Percentiles rank a stretch among this genome's conserved stretches.
Conservation (phyloP, 2,797 vertebrate genomes). For the Malacoraja senta region DNA sequence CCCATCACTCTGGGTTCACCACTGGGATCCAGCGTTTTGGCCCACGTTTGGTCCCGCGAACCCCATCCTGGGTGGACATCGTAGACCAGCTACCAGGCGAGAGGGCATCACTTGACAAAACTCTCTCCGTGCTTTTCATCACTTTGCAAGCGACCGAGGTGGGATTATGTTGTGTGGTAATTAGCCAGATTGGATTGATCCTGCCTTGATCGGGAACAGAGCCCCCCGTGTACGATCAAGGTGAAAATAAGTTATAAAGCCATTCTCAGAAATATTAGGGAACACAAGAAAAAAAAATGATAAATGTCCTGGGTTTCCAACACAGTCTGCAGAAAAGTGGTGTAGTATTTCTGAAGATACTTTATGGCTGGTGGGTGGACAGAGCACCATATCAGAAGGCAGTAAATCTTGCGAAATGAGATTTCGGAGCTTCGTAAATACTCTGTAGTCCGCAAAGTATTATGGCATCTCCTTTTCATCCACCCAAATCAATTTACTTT, state of each 20-base stretch:
- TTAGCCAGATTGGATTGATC: no score
- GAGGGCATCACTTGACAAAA: no score
- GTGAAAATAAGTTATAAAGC: neutral
- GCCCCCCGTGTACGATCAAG: neutral
- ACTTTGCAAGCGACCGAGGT: no score
- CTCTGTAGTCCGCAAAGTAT: neutral
- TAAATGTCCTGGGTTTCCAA: neutral
- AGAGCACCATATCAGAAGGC: conserved; percentile 1
- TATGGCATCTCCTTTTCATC: conserved; percentile 13
- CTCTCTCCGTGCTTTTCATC: no score
- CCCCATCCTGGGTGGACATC: no score
- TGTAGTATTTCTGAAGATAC: conserved; percentile 21
- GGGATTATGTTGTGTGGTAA: no score
- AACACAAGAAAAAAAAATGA: neutral
- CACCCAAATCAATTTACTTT: conserved; percentile 21
- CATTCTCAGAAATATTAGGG: neutral
- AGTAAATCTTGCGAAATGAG: conserved; percentile 20
- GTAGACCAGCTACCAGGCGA: no score
- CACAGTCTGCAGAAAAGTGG: neutral
- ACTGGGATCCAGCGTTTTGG: no score
- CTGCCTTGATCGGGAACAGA: neutral
- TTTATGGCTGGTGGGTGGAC: conserved; percentile 34
- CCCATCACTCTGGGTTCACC: no score
- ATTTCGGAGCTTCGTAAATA: conserved; percentile 21
- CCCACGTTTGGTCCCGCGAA: no score